A percentile compares a stretch with the other conserved stretches of the same genome.
Conservation (phyloP, 2,797 vertebrate genomes). For the Choloepus didactylus region DNA sequence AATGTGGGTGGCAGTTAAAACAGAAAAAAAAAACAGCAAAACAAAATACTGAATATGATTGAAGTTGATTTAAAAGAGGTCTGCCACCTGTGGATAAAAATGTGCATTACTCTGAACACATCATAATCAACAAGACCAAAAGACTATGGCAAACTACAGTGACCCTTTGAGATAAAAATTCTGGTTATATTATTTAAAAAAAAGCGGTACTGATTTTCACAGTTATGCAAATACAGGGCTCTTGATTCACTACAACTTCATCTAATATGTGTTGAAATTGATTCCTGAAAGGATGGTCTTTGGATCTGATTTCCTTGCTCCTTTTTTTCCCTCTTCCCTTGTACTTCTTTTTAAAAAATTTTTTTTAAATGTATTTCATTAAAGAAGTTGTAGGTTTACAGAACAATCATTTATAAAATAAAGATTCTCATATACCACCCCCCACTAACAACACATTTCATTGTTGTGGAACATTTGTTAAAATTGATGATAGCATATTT, state of each 20-base stretch:
- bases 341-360: too few relatives aligned
- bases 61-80: slow-evolving; percentile 86
- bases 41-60: slow-evolving; percentile 84
- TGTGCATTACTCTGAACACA: slow-evolving; percentile 81
- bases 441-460: too few relatives aligned
- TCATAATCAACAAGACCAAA: slow-evolving; percentile 84
- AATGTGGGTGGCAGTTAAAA: slow-evolving; percentile 79
- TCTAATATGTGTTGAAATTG: background rate
- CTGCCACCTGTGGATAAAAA: slow-evolving; percentile 88
- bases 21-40: slow-evolving; percentile 62
- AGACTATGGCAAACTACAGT: slow-evolving; percentile 76
- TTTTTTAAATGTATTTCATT: too few relatives aligned
- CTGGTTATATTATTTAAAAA: slow-evolving; percentile 46
- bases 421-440: too few relatives aligned
- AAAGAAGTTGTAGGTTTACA: too few relatives aligned
- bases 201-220: background rate
- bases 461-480: too few relatives aligned
- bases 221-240: background rate
- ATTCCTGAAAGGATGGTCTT: background rate
- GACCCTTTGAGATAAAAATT: slow-evolving; percentile 86
- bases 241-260: slow-evolving; percentile 35
- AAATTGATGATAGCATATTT: too few relatives aligned
- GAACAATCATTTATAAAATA: too few relatives aligned
- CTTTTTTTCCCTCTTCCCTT: background rate
- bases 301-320: background rate